phyloP scores from a whole-genome alignment of 2,113 vertebrate species.

The Otus sunia region DNA sequence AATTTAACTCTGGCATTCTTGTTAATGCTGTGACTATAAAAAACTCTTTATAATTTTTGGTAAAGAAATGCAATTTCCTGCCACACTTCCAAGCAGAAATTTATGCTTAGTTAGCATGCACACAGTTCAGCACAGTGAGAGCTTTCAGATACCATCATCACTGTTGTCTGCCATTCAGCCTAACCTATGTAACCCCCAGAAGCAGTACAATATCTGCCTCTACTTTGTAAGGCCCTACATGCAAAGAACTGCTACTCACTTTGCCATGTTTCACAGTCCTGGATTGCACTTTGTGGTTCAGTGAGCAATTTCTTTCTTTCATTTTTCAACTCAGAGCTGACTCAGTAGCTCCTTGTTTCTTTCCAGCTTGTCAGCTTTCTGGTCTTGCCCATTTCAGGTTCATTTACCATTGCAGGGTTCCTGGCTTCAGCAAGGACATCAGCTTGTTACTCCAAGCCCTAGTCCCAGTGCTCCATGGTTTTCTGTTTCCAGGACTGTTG shows the following conservation, averaged over 20 bases:
- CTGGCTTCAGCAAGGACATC: neutral
- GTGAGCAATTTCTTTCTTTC: neutral
- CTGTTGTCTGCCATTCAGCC: neutral
- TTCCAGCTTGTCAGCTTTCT: neutral
- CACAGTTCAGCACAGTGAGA: neutral
- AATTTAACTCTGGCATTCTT: neutral
- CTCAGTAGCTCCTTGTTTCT: neutral
- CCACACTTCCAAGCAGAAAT: neutral
- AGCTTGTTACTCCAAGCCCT: neutral
- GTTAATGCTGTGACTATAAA: neutral
- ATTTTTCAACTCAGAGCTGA: neutral
- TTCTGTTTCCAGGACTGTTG: neutral
- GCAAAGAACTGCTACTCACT: neutral
- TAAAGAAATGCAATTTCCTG: neutral
- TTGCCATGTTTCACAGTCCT: neutral
- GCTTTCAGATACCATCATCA: neutral
- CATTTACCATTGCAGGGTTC: neutral
- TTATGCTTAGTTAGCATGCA: neutral
- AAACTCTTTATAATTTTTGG: neutral
- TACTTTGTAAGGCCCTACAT: fast-evolving
- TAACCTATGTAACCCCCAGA: neutral
- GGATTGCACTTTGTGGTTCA: neutral
- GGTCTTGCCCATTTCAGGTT: neutral
- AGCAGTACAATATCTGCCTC: neutral
- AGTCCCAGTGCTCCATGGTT: neutral